These are phyloP conservation scores for Euglossa dilemma DNA, from an alignment of 1,140 invertebrate genomes.

Conservation along the genomic window DNA sequence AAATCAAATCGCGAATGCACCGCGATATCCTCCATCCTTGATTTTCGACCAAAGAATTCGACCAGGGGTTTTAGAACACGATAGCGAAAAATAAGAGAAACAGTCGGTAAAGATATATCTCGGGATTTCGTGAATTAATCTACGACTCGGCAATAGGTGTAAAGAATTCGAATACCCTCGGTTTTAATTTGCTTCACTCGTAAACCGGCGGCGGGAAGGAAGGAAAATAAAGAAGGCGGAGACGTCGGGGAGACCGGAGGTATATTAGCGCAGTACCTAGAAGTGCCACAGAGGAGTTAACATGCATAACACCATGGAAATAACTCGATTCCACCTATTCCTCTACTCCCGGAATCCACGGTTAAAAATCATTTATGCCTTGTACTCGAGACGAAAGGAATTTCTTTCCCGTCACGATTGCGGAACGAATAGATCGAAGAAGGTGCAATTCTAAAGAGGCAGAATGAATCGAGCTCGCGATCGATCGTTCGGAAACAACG, in stretches of 20 bases:
- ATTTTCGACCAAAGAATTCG: neutral
- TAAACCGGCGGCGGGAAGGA: neutral
- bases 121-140: neutral
- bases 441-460: slow-evolving; percentile 6
- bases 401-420: neutral
- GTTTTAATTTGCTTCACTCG: slow-evolving; percentile 15
- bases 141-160: neutral
- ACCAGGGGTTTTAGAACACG: neutral
- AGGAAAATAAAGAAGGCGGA: slow-evolving; percentile 16
- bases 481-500: neutral
- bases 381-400: neutral
- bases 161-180: neutral
- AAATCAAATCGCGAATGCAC: neutral
- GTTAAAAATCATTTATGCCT: slow-evolving; percentile 21
- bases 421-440: neutral
- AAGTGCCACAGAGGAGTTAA: slow-evolving; percentile 38
- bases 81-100: neutral
- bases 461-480: neutral
- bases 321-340: slow-evolving; percentile 6
- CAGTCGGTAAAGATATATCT: neutral
- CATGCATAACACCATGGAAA: slow-evolving; percentile 17
- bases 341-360: slow-evolving; percentile 40
- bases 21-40: too few species aligned
- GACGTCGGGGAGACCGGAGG: slow-evolving; percentile 5
- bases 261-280: slow-evolving; percentile 55